Evolutionary conservation across 2,113 vertebrate genomes (phyloP).

Genomic region (Calypte anna): DNA sequence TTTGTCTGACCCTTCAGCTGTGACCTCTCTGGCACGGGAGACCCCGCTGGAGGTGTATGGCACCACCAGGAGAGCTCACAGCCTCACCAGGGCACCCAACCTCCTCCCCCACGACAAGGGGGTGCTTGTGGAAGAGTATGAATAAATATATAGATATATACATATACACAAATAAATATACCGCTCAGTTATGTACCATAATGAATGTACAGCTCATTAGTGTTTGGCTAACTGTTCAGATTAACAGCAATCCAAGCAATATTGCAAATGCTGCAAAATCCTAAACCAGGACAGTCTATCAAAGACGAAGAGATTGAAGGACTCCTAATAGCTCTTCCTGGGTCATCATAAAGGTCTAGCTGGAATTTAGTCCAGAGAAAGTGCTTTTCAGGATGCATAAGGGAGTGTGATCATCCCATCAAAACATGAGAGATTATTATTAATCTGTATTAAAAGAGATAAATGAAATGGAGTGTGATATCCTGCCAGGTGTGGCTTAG

Average conservation of each 20-base stretch:
- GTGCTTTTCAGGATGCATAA: not conserved
- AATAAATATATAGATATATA: too few relatives aligned
- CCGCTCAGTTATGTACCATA: not conserved
- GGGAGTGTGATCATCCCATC: not conserved
- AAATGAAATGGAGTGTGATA: not conserved
- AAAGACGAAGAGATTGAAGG: not conserved
- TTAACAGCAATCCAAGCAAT: not conserved
- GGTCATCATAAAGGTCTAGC: not conserved
- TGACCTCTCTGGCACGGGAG: too few relatives aligned
- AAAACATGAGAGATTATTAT: not conserved
- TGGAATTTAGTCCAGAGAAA: not conserved
- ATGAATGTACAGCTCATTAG: not conserved
- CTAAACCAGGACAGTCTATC: not conserved
- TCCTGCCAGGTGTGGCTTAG: constrained; percentile 36
- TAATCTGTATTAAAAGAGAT: constrained; percentile 17
- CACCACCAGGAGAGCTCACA: too few relatives aligned
- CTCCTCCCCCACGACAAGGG: too few relatives aligned
- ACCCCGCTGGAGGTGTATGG: too few relatives aligned
- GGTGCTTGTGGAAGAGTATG: too few relatives aligned
- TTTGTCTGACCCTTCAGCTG: too few relatives aligned
- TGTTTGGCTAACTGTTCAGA: not conserved
- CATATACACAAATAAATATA: not conserved
- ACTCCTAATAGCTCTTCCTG: not conserved
- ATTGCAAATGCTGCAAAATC: not conserved
- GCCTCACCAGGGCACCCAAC: too few relatives aligned